These are phyloP conservation scores for crab-eating macaque (Macaca fascicularis) DNA, from an alignment of 2,113 vertebrate genomes.

Conservation along the genomic window T2T-MFA8v1.1 NC_088381.1:168448501-168449000, in stretches of 20 bases:
- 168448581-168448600: not conserved
- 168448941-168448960: not conserved
- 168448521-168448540: not conserved
- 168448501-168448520: not conserved
- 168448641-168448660: too few species aligned
- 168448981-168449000: not conserved
- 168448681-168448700: not conserved
- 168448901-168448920: not conserved
- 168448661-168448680: not conserved
- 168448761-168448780: not conserved
- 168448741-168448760: not conserved
- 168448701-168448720: too few species aligned
- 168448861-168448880: not conserved
- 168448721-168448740: not conserved
- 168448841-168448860: not conserved
- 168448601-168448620: rapidly evolving
- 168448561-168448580: not conserved
- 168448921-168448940: not conserved
- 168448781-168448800: too few species aligned
- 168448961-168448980: not conserved
- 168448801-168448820: rapidly evolving
- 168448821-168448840: not conserved
- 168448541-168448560: not conserved
- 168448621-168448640: not conserved
- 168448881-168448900: not conserved